Evolutionary conservation across 2,888 invertebrate species (phyloP), one percentile per base, ranked within the genome.

Genomic region (Mythimna impura): DNA sequence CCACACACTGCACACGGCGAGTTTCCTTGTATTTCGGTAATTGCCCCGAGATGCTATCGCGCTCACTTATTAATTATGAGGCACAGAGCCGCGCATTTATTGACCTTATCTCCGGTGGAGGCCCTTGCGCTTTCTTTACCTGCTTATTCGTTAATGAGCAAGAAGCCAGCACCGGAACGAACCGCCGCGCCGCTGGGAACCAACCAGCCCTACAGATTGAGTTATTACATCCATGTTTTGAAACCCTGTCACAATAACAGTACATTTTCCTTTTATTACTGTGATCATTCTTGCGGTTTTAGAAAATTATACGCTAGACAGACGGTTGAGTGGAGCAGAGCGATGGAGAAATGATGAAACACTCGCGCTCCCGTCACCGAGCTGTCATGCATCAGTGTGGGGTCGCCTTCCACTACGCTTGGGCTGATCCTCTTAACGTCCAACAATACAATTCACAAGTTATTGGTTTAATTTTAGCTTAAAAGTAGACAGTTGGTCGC

Each of bases 21-120:
- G 52, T 74, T 78, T 81, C 78, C 80, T 78, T 90, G 90, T 92
- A 91, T 93, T 93, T 93, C 89, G 91, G 92, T 94, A 94, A 94
- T 93, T 93, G 91, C 91, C 90, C 82, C 75, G 84, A 90, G 94
- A 94, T 92, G 82, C 79, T 93, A 94, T 94, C 93, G 88, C 89
- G 82, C 87, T 85, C 85, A 90, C 91, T 93, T 95, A 95, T 95
- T 95, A 94, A 94, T 94, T 94, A 94, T 91, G 92, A 93, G 89
- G 86, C 87, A 90, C 89, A 89, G 88, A 92, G 90, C 91, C 92
- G 93, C 93, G 93, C 93, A 94, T 94, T 95, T 95, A 95, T 94
- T 93, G 94, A 94, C 94, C 94, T 92, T 95, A 95, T 95, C 95
- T 94, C 95, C 95, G 94, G 94, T 92, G 87, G 82, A 65, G 89